Evolutionary conservation across 2,888 invertebrate species (phyloP), one percentile per base, ranked within the genome.

Genomic region (Leuctra nigra): DNA sequence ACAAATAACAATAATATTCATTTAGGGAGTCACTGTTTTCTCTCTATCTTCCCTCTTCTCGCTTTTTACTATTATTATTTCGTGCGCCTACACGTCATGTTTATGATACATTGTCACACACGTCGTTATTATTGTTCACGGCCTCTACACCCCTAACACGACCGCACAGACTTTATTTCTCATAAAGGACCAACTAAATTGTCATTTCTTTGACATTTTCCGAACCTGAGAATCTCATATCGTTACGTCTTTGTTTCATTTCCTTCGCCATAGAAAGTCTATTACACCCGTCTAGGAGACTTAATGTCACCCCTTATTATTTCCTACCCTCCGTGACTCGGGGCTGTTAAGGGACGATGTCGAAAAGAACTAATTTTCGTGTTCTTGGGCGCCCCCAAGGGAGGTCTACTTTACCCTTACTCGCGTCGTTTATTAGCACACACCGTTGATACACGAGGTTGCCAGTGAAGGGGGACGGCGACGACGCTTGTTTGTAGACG

Each of bases 251-350:
- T 48, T 44, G 56, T 56, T 44, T 44, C 50, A 44, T 20, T 44
- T 20, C 44, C 9, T n/a, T 16, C 13, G 18, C 20, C 7, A 13
- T 14, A 3, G 16, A 20, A 18, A 44, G 44, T 44, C 44, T 44
- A 44, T 44, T 44, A 44, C 44, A 39, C 44, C 44, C 44, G 44
- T 44, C 44, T 44, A 11, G 18, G 20, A n/a, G 48, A 44, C 55
- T 55, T 55, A 55, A 55, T 55, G 57, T 50, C 47, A 57, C 18
- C 48, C 35, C 57, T 57, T 57, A 57, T 57, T 57, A 57, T 57
- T 57, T 57, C 50, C 57, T 53, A 47, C 57, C 57, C 57, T 57
- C 29, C 44, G 24, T 41, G 46, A 14, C 57, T 38, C 36, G 29
- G 20, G 55, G 55, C 53, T 9, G 58, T 52, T 39, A 44, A 38